These are phyloP conservation scores for Pristionchus exspectatus DNA, from an alignment of 2,888 invertebrate genomes.

Conservation along the genomic window DNA sequence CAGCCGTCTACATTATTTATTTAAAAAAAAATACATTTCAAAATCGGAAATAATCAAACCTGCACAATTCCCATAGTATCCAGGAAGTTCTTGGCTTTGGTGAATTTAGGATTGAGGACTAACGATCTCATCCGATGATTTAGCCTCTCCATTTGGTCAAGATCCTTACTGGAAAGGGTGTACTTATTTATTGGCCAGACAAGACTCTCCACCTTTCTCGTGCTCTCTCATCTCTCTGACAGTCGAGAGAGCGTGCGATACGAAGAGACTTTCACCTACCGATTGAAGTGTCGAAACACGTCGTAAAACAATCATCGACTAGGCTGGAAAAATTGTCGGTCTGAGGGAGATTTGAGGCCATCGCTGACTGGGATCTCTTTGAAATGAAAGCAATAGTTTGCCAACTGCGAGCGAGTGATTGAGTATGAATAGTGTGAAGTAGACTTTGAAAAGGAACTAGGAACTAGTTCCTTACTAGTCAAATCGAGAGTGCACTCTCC, in stretches of 20 bases:
- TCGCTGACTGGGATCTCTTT: too few relatives aligned
- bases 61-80: background rate
- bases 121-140: background rate
- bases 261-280: background rate
- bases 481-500: too few relatives aligned
- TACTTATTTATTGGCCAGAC: background rate
- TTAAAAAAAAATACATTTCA: background rate
- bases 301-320: background rate
- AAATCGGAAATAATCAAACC: background rate
- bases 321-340: background rate
- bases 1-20: background rate
- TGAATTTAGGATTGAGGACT: background rate
- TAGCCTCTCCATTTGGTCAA: background rate
- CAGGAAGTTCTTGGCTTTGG: background rate
- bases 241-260: too few relatives aligned
- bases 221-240: too few relatives aligned
- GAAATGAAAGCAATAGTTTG: too few relatives aligned
- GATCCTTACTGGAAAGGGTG: background rate
- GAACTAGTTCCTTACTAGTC: too few relatives aligned
- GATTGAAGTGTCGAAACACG: background rate
- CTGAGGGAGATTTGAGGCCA: background rate
- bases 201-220: too few relatives aligned
- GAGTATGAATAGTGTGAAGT: slow-evolving; percentile 94
- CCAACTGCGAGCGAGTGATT: slow-evolving; percentile 90
- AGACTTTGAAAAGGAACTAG: slow-evolving; percentile 98